Evolutionary conservation across 2,113 vertebrate genomes (phyloP).

Genomic region (Takifugu bimaculatus): DNA sequence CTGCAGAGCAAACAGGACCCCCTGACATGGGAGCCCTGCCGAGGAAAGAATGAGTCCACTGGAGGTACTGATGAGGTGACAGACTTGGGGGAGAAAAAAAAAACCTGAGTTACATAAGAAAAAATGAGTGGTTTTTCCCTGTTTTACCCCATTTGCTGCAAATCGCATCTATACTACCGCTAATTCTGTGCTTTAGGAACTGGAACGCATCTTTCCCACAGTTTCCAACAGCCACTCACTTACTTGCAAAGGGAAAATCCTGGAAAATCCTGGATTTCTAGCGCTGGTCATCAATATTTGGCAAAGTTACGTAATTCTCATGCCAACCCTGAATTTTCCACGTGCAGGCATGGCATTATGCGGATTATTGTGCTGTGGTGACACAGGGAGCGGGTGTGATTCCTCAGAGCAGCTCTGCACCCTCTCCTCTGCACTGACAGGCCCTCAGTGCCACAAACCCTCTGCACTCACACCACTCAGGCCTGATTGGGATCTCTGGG

Average conservation of each 20-base stretch:
- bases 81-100: not conserved
- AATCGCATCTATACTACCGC: not conserved
- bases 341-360: no score
- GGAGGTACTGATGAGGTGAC: not conserved
- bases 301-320: not conserved
- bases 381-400: no score
- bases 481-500: conserved; percentile 34
- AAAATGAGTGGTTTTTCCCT: not conserved
- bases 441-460: conserved; percentile 11
- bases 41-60: conserved; percentile 28
- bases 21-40: conserved; percentile 28
- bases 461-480: conserved; percentile 1
- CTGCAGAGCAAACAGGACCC: conserved; percentile 37
- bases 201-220: not conserved
- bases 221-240: not conserved
- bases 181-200: not conserved
- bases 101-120: conserved; percentile 1
- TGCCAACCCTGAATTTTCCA: not conserved
- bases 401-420: not conserved
- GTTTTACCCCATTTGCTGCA: not conserved
- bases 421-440: conserved; percentile 20
- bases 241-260: not conserved
- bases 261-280: not conserved
- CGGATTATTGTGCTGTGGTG: no score
- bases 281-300: not conserved